Conservation (phyloP, 2,888 invertebrate species). For the Brenthis ino region DNA sequence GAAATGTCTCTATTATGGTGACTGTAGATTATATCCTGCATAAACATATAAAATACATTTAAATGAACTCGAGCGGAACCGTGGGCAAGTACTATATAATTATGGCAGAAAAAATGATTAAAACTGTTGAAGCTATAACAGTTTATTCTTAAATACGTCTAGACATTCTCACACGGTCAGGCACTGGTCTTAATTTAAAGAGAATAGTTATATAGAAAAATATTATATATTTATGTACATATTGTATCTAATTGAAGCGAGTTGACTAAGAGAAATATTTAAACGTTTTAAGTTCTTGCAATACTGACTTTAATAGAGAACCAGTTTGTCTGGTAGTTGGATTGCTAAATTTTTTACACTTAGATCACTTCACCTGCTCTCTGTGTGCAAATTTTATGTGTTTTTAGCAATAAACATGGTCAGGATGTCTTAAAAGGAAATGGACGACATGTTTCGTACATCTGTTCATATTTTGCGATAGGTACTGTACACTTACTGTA, state of each 20-base stretch:
- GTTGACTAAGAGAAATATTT: constrained; percentile 4
- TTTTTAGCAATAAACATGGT: constrained; percentile 28
- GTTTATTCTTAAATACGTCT: neutral
- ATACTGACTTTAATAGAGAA: constrained; percentile 22
- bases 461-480: constrained; percentile 22
- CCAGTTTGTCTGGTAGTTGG: constrained; percentile 24
- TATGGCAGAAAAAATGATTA: neutral
- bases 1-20: too few species aligned
- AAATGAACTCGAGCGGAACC: too few species aligned
- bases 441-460: constrained; percentile 25
- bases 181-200: neutral
- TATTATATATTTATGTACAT: constrained; percentile 4
- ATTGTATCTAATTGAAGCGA: constrained; percentile 12
- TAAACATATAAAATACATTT: too few species aligned
- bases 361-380: constrained; percentile 25
- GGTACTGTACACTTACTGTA: neutral
- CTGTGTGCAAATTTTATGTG: constrained; percentile 21
- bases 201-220: neutral
- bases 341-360: constrained; percentile 28
- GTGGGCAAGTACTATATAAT: neutral
- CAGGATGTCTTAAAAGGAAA: constrained; percentile 29
- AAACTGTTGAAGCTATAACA: neutral
- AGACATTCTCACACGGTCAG: neutral
- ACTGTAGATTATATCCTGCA: too few species aligned
- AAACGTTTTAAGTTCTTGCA: constrained; percentile 18